These are phyloP conservation scores for Ophion costatus DNA, from an alignment of 2,888 invertebrate genomes.

Conservation along the genomic window DNA sequence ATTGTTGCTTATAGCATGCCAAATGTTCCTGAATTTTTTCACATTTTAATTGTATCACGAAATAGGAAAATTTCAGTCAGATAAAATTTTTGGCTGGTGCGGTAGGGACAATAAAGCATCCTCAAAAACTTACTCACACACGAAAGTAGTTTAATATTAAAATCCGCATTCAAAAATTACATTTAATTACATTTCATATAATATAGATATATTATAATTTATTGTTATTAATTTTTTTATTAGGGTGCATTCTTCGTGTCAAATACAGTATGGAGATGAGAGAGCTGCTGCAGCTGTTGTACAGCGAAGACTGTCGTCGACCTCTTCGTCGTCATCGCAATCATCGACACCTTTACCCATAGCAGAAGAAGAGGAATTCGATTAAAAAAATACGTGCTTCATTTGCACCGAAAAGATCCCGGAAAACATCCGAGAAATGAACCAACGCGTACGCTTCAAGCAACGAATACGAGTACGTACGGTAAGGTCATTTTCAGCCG, in stretches of 20 bases:
- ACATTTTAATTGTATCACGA: no score
- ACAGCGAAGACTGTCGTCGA: constrained; percentile 22
- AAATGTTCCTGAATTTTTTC: no score
- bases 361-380: constrained; percentile 24
- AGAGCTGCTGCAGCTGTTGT: constrained; percentile 19
- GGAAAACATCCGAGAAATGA: constrained; percentile 12
- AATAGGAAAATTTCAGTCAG: no score
- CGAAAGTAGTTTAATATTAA: constrained; percentile 8
- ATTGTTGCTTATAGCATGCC: no score
- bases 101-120: no score
- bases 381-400: constrained; percentile 18
- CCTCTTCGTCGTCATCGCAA: constrained; percentile 20
- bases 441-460: constrained; percentile 20
- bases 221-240: neutral
- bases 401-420: constrained; percentile 17
- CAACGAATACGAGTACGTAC: constrained; percentile 20
- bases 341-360: constrained; percentile 17
- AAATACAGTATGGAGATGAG: constrained; percentile 6
- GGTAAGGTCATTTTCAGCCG: constrained; percentile 9
- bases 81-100: no score
- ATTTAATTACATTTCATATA: neutral
- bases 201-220: constrained; percentile 11
- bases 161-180: constrained; percentile 6
- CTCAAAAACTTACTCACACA: constrained; percentile 10
- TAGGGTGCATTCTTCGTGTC: constrained; percentile 14